These are phyloP conservation scores for Steinernema khuongi DNA, from an alignment of 1,140 invertebrate genomes.

Conservation along the genomic window DNA sequence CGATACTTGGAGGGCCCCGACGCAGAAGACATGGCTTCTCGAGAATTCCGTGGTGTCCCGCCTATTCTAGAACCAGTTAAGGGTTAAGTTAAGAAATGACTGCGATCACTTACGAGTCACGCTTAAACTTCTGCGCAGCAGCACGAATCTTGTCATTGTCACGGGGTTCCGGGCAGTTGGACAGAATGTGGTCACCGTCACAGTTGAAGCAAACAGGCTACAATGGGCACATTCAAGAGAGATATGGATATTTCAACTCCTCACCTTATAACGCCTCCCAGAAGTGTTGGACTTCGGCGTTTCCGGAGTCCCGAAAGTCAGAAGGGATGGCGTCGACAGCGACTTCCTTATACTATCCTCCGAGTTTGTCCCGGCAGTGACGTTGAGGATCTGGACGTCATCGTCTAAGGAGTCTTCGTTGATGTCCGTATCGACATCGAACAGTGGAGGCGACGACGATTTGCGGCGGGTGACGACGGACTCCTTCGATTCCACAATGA, in stretches of 20 bases:
- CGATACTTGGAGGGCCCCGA: background rate
- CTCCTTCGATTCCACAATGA: background rate
- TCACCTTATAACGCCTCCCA: background rate
- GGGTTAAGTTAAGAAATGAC: slow-evolving; percentile 15
- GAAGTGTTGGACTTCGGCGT: background rate
- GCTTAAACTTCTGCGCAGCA: slow-evolving; percentile 2
- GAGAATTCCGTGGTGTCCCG: slow-evolving; percentile 12
- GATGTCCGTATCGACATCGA: background rate
- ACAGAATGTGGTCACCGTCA: slow-evolving; percentile 27
- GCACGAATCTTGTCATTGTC: slow-evolving; percentile 26
- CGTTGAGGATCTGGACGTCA: background rate
- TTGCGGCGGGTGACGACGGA: background rate
- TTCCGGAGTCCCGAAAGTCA: background rate
- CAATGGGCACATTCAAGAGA: background rate
- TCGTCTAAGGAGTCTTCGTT: background rate
- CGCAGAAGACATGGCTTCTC: background rate
- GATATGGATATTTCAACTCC: too few relatives aligned
- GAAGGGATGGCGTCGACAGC: background rate
- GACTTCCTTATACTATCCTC: background rate
- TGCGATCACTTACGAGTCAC: slow-evolving; percentile 14
- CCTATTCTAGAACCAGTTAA: too few relatives aligned
- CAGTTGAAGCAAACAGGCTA: slow-evolving; percentile 35
- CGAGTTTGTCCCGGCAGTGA: background rate
- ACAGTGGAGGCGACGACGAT: background rate
- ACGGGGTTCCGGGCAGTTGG: slow-evolving; percentile 25